phyloP scores from a whole-genome alignment of 1,140 invertebrate genomes.

The Sogatella furcifera region DNA sequence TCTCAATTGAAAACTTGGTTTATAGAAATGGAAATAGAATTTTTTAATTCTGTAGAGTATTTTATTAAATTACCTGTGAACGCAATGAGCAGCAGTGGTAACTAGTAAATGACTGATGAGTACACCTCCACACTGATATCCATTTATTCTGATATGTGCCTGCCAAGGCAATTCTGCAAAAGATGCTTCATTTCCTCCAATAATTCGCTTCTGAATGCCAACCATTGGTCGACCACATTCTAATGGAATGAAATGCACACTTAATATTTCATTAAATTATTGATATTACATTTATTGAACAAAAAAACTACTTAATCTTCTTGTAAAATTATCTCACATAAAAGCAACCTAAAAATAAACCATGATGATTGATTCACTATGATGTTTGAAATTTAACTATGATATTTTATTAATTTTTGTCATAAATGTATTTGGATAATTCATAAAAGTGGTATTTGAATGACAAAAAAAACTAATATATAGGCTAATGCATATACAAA shows the following conservation, averaged over 20 bases:
- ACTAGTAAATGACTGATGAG: constrained; percentile 46
- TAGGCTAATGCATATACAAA: no score
- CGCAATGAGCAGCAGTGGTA: constrained; percentile 65
- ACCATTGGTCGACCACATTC: constrained; percentile 51
- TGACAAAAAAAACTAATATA: no score
- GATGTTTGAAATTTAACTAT: no score
- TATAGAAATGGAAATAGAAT: no score
- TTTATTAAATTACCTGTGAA: constrained; percentile 37
- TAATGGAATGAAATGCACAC: constrained; percentile 29
- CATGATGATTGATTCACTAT: no score
- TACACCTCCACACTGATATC: constrained; percentile 70
- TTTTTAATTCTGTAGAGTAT: no score
- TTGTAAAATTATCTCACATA: neutral
- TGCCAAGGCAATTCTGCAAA: constrained; percentile 78
- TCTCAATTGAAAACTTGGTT: no score
- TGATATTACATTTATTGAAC: neutral
- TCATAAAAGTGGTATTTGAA: no score
- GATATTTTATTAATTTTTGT: no score
- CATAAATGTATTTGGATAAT: no score
- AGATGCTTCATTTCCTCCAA: constrained; percentile 55
- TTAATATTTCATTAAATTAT: neutral
- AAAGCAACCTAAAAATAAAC: neutral
- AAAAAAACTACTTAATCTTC: neutral
- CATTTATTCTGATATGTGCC: constrained; percentile 68
- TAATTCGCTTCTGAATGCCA: constrained; percentile 60